phyloP scores from a whole-genome alignment of 2,113 vertebrate species.

The Hyla sarda region DNA sequence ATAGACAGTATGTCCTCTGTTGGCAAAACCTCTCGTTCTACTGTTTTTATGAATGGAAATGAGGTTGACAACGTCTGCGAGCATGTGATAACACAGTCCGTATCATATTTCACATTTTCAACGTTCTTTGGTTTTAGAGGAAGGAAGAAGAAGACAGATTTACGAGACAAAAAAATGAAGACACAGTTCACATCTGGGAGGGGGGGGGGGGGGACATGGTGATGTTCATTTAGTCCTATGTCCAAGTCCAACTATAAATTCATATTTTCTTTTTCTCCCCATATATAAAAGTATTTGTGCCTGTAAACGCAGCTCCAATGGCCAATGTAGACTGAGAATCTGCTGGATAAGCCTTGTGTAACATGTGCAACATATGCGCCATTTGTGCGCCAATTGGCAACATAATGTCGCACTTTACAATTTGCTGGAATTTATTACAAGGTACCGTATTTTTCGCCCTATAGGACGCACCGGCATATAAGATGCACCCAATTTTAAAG shows the following conservation, averaged over 20 bases:
- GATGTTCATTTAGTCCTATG: neutral
- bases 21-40: neutral
- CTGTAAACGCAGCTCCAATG: too few species aligned
- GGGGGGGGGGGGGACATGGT: too few species aligned
- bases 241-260: neutral
- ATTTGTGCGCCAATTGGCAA: too few species aligned
- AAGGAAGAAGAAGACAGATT: neutral
- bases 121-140: neutral
- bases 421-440: too few species aligned
- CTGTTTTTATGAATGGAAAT: neutral
- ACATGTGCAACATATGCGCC: too few species aligned
- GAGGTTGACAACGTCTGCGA: neutral
- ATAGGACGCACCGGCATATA: too few species aligned
- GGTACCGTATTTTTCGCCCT: too few species aligned
- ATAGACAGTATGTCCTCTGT: too few species aligned
- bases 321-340: too few species aligned
- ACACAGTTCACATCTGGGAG: neutral
- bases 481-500: too few species aligned
- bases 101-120: neutral
- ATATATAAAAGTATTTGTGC: conserved; percentile 50
- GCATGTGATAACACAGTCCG: neutral
- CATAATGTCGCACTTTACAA: too few species aligned
- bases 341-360: too few species aligned
- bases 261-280: neutral
- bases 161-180: conserved; percentile 2